These are phyloP conservation scores for Metaphire vulgaris DNA, from an alignment of 1,140 invertebrate species.

Conservation along the genomic window DNA sequence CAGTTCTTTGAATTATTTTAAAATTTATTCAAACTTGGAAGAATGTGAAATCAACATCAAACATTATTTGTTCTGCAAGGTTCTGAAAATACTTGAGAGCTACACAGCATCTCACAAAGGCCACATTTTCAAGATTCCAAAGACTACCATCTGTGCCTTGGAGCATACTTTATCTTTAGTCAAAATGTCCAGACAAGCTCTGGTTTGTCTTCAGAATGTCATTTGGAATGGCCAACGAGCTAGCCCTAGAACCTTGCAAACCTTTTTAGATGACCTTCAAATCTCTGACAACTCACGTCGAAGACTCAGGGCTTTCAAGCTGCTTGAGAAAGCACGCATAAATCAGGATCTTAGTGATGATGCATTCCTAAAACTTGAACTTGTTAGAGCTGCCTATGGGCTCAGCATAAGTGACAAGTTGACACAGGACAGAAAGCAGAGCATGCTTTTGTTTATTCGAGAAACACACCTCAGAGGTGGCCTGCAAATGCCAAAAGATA, in stretches of 20 bases:
- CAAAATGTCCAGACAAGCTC: background rate
- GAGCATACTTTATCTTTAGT: background rate
- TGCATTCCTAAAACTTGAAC: background rate
- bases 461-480: background rate
- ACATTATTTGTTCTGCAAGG: too few species aligned
- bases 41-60: too few species aligned
- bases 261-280: background rate
- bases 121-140: background rate
- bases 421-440: background rate
- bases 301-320: background rate
- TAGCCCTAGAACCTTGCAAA: background rate
- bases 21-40: too few species aligned
- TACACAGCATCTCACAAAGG: background rate
- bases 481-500: background rate
- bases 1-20: too few species aligned
- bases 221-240: background rate
- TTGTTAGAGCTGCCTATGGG: background rate
- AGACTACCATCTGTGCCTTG: background rate
- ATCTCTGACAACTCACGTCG: background rate
- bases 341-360: background rate
- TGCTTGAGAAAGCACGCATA: background rate
- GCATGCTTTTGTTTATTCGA: background rate
- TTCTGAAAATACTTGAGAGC: background rate
- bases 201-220: background rate
- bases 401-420: background rate